These are phyloP conservation scores for Phrynocephalus guinanensis DNA, from an alignment of 2,797 vertebrate genomes.

Conservation along the genomic window DNA sequence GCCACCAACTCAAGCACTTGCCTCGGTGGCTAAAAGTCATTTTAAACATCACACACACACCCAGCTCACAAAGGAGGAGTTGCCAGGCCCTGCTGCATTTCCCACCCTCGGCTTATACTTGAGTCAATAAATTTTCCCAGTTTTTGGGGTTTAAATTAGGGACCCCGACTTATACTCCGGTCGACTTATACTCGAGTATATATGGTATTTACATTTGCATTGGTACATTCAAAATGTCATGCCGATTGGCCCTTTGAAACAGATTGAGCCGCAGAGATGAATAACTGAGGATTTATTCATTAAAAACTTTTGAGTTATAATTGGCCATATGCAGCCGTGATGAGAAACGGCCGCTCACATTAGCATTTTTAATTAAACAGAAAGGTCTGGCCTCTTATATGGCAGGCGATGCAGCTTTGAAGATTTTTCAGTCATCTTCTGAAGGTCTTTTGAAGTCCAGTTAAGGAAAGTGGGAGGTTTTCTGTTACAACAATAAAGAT, in stretches of 20 bases:
- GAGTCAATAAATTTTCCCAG: too few species aligned
- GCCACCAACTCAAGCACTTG: too few species aligned
- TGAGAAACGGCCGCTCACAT: constrained; percentile 62
- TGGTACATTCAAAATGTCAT: constrained; percentile 37
- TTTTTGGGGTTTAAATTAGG: too few species aligned
- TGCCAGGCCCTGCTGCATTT: too few species aligned
- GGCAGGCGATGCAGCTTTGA: constrained; percentile 57
- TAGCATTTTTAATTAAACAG: constrained; percentile 74
- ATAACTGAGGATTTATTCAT: constrained; percentile 75
- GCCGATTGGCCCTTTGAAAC: constrained; percentile 53
- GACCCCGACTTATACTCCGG: too few species aligned
- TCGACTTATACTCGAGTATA: too few species aligned
- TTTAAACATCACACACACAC: too few species aligned
- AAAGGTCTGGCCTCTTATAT: constrained; percentile 67
- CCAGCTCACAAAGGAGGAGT: too few species aligned
- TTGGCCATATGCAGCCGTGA: constrained; percentile 71
- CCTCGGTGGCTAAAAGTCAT: too few species aligned
- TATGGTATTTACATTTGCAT: constrained; percentile 57
- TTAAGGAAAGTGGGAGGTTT: constrained; percentile 52
- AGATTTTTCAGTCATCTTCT: constrained; percentile 37
- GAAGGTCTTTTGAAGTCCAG: constrained; percentile 53
- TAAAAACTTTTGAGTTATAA: constrained; percentile 65
- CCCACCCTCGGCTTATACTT: too few species aligned
- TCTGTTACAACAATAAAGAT: constrained; percentile 45
- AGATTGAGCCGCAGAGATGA: constrained; percentile 65